Base-by-base conservation (phyloP, 1,140 invertebrate species). In the Eciton burchellii region DNA sequence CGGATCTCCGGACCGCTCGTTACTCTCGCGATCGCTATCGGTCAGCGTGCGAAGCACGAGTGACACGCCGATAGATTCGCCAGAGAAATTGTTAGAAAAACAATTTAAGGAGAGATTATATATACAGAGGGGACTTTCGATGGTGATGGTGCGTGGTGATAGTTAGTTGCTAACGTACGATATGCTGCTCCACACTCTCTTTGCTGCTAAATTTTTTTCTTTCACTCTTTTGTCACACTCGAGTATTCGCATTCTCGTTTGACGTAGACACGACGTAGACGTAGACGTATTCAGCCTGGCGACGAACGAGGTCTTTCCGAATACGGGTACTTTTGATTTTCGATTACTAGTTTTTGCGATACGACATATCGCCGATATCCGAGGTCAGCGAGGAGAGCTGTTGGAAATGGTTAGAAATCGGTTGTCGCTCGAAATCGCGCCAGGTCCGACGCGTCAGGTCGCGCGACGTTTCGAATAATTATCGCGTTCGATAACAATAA, bases 11-110 rank as follows among this genome's bases (percentile, higher is more conserved):
- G 35, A 35, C 35, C 11, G 63, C 3, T 52, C 59, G 2, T 57
- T 72, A 71, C 8, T 11, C 29, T 24, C 74, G n/a, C 24, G 24
- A 52, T 19, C 4, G 26, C 57, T 72, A 16, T 49, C 24, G 5
- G 47, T 56, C 63, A 77, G 56, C 74, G 82, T 85, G 81, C 81
- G 19, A 66, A 47, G 60, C 47, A 83, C n/a, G 59, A 57, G 65
- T 65, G 56, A 8, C n/a, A 59, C 62, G 43, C n/a, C 88, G 56
- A 79, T 47, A 54, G 45, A 68, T 74, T 68, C 71, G 59, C n/a
- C n/a, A n/a, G n/a, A n/a, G 63, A 84, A 89, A 90, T 91, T 93
- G 93, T 94, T 94, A 94, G 93, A 94, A 94, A 94, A 94, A 94
- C 93, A 94, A 94, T 94, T 94, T 93, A 92, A 85, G 86, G 82